Evolutionary conservation across 2,113 vertebrate genomes (phyloP), one percentile per base, ranked within the genome.

Genomic region (Lipophrys pholis): DNA sequence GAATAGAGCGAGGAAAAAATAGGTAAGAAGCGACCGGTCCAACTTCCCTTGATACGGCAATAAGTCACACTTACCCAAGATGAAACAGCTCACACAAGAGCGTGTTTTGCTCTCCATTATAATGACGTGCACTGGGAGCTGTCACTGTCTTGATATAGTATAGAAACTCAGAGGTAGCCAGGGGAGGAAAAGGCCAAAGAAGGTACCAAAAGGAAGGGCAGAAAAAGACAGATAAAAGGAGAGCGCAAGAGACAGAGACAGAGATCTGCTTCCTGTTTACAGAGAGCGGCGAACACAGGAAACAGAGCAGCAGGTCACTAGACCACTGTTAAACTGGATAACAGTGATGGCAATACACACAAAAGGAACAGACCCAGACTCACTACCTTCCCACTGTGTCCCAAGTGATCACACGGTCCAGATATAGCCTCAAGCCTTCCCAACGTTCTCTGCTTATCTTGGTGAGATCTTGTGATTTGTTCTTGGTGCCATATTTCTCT

Each of bases 191-290:
- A 75, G 61, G 62, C 80, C 41, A 53, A 81, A 54, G 57, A 5
- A 56, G 41, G 30, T 43, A 84, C 63, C 57, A 53, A 62, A 62
- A 58, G 54, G 56, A 73, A 42, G 7, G 56, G 64, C 60, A 64
- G 58, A 75, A 70, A 30, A 30, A 30, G 53, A 77, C 62, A 81
- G 62, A 79, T 78, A 38, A 78, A 69, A 86, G 66, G 57, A 81
- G 62, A 45, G 68, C 58, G 46, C 54, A 66, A 60, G 40, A 17
- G 64, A 61, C 43, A 69, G 40, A 70, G 78, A 82, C 38, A 73
- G 45, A 83, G 75, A 86, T 64, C 64, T 73, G 79, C 73, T 88
- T 92, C 90, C 91, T 92, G 91, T 92, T 91, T 91, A 92, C 74
- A 3, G 15, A 76, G 39, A 61, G 61, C 21, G 49, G 35, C 73